phyloP scores from a whole-genome alignment of 2,113 vertebrate genomes.

The Nibea albiflora region DNA sequence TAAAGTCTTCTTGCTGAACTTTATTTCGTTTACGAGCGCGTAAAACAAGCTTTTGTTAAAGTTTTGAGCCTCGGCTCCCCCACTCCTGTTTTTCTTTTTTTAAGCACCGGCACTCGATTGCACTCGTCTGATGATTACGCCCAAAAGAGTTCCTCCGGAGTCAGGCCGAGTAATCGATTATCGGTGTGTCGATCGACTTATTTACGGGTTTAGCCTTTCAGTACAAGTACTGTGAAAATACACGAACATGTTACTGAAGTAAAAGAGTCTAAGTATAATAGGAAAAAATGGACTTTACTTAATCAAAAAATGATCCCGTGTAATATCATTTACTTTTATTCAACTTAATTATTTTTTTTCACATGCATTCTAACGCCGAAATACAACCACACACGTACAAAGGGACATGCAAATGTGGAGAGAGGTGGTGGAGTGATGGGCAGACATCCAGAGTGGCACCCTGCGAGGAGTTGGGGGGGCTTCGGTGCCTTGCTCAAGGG shows the following conservation, averaged over 20 bases:
- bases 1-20: not conserved
- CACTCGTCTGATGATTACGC: slow-evolving; percentile 76
- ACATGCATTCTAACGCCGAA: too few species aligned
- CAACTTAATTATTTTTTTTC: too few species aligned
- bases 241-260: not conserved
- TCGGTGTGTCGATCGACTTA: slow-evolving; percentile 32
- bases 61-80: slow-evolving; percentile 25
- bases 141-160: slow-evolving; percentile 18
- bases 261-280: not conserved
- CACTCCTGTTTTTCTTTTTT: not conserved
- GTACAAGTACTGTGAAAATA: not conserved
- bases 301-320: too few species aligned
- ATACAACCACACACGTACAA: too few species aligned
- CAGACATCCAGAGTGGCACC: too few species aligned
- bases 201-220: too few species aligned
- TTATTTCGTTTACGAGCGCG: not conserved
- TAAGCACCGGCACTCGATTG: slow-evolving; percentile 65
- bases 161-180: slow-evolving; percentile 46
- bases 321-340: too few species aligned
- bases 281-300: not conserved
- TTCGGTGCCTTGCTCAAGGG: too few species aligned
- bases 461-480: too few species aligned
- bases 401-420: too few species aligned
- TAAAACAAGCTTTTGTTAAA: slow-evolving; percentile 44
- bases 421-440: too few species aligned